Evolutionary conservation across 1,140 invertebrate genomes (phyloP), one percentile per base, ranked within the genome.

Genomic region (Drosophila burlai): DNA sequence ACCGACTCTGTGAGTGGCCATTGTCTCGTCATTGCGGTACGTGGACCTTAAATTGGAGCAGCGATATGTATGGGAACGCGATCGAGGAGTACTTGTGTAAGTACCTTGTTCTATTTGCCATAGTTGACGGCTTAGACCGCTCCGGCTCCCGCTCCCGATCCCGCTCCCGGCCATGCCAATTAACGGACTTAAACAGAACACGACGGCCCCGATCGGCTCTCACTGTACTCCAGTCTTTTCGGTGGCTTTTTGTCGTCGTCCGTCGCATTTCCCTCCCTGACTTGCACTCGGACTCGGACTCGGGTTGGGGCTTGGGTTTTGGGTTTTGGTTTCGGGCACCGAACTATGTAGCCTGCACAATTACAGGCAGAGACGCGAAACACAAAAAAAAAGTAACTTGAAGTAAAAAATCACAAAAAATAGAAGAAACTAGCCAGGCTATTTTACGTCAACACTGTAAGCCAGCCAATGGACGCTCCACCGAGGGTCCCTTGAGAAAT

Each of bases 121-220:
- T 58, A 76, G 72, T 84, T 59, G 66, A 59, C 65, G 76, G 58
- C 62, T 83, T 76, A 72, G 45, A 38, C 62, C 43, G 63, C 54
- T 57, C 36, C 54, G 26, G 26, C 49, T 64, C 34, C 54, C 54
- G 54, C 54, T 57, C 36, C 54, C 64, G 75, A 29, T 64, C 34
- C 54, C 54, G 54, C 54, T 57, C 36, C 54, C 64, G 75, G 68
- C 66, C 72, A 72, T 76, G 81, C 72, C 81, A 83, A 84, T 83
- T 84, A 83, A 84, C 63, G 76, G 77, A 58, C 67, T 84, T 76
- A 64, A 80, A 84, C 47, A 83, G 76, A 84, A 83, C 76, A 71
- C 71, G 52, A 52, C 54, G 36, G 36, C 54, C 40, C 21, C 54
- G 54, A 57, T 57, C 54, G 45, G 61, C 71, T 76, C 49, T 72